Percentiles rank a stretch among this genome's conserved stretches.
Conservation (phyloP, 2,797 vertebrate genomes). For the Mormyrops attenuatus region DNA sequence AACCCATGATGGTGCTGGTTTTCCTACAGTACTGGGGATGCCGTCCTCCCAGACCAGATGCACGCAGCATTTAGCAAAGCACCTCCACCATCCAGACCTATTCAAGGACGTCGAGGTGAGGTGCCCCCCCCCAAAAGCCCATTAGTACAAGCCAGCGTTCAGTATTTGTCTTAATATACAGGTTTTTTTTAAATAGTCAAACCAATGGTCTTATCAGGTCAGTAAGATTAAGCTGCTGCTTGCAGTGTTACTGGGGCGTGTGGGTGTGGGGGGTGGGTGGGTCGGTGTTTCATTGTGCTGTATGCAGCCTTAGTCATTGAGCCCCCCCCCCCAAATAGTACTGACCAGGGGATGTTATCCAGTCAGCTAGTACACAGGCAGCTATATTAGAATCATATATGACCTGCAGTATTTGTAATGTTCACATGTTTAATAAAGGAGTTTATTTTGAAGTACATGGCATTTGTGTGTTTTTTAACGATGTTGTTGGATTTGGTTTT, state of each 20-base stretch:
- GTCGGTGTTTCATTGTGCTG: neutral
- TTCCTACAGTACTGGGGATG: neutral
- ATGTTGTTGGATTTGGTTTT: neutral
- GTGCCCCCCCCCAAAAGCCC: neutral
- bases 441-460: neutral
- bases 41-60: neutral
- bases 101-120: neutral
- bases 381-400: neutral
- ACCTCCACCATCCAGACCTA: neutral
- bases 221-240: neutral
- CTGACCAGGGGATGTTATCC: too few species aligned
- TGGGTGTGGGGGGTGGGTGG: neutral
- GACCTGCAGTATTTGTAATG: neutral
- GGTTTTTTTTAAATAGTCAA: neutral
- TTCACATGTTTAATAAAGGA: neutral
- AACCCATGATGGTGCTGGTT: neutral
- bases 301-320: neutral
- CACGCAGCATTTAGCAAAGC: neutral
- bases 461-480: neutral
- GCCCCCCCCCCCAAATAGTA: neutral
- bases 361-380: neutral
- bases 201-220: neutral
- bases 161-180: neutral
- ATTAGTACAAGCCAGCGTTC: neutral
- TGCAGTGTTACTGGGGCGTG: too few species aligned